phyloP scores from a whole-genome alignment of 2,888 invertebrate species.

The Meiosimyza platycephala region DNA sequence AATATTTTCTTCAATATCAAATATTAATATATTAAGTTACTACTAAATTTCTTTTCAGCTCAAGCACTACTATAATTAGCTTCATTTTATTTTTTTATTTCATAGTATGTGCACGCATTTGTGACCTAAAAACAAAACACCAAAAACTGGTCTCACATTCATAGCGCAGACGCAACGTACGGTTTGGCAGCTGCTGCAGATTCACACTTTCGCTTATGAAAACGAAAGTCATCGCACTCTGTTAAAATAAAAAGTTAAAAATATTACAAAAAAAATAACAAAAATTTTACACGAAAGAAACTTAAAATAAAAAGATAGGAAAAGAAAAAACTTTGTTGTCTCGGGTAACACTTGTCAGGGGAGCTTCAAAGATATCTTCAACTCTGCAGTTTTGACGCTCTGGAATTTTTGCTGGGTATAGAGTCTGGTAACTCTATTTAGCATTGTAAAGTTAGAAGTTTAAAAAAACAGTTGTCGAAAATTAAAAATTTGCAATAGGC shows the following conservation, averaged over 20 bases:
- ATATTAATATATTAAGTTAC: no score
- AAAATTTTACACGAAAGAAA: constrained; percentile 1
- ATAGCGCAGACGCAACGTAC: no score
- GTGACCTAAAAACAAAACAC: not conserved
- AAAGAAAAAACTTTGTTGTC: not conserved
- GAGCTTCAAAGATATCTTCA: not conserved
- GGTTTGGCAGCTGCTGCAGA: not conserved
- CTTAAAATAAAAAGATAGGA: not conserved
- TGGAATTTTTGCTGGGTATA: no score
- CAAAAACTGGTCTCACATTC: not conserved
- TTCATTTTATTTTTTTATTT: no score
- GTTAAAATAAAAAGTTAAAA: not conserved
- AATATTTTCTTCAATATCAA: no score
- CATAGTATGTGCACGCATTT: not conserved
- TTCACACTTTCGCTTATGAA: constrained; percentile 25
- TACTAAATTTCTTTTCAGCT: no score
- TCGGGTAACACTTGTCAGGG: constrained; percentile 2
- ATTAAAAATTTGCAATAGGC: no score
- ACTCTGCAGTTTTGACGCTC: no score
- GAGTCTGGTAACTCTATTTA: no score
- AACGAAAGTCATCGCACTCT: constrained; percentile 27
- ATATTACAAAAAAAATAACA: not conserved
- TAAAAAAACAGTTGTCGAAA: no score
- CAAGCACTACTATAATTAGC: no score
- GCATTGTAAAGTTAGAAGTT: no score